phyloP scores from a whole-genome alignment of 2,888 invertebrate genomes.

The Colostygia pectinataria region DNA sequence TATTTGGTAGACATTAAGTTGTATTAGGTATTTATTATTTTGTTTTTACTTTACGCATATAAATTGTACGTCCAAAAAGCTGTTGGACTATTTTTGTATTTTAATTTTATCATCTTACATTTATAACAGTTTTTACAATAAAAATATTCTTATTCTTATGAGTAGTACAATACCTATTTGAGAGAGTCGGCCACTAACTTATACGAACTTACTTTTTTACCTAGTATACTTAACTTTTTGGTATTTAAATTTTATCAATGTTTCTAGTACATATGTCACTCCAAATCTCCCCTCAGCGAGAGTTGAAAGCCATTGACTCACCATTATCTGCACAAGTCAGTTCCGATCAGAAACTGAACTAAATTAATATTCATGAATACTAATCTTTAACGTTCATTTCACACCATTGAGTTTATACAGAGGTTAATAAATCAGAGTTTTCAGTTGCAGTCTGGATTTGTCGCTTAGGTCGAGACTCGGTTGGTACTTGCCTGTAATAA shows the following conservation, averaged over 20 bases:
- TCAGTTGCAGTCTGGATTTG: conserved; percentile 39
- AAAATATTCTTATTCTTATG: too few species aligned
- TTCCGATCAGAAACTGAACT: conserved; percentile 42
- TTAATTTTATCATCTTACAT: too few species aligned
- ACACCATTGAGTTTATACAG: conserved; percentile 57
- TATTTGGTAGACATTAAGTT: too few species aligned
- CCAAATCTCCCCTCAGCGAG: conserved; percentile 23
- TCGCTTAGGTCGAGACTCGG: conserved; percentile 15
- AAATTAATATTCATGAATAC: conserved; percentile 56
- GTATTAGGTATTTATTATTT: too few species aligned
- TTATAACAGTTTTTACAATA: too few species aligned
- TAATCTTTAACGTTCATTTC: conserved; percentile 62
- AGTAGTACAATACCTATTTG: too few species aligned
- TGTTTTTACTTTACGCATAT: too few species aligned
- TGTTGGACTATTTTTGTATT: too few species aligned
- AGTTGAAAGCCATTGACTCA: conserved; percentile 38
- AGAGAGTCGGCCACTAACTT: too few species aligned
- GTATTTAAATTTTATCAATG: conserved; percentile 8
- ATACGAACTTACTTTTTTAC: too few species aligned
- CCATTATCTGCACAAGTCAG: conserved; percentile 47
- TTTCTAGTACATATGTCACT: conserved; percentile 3
- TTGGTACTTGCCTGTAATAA: conserved; percentile 15
- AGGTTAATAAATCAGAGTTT: conserved; percentile 58
- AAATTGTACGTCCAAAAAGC: too few species aligned
- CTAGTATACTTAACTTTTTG: too few species aligned